Evolutionary conservation across 2,888 invertebrate genomes (phyloP).

Genomic region (Spilosoma lubricipeda): DNA sequence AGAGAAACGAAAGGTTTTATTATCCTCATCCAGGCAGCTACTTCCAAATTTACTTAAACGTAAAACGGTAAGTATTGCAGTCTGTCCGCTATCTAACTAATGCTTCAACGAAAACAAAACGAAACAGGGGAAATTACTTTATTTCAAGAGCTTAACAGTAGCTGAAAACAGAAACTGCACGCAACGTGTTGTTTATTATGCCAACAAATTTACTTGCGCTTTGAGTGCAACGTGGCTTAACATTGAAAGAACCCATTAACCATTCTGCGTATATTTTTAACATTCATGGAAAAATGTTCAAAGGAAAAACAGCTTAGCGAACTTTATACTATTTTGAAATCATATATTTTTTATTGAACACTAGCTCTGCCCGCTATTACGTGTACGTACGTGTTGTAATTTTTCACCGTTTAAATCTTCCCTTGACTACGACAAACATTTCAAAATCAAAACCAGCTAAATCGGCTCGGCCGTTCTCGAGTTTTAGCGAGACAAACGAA

Average conservation of each 20-base stretch:
- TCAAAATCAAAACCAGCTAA: too few relatives aligned
- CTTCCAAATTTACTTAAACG: not conserved
- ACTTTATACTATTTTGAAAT: not conserved
- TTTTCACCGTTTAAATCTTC: too few relatives aligned
- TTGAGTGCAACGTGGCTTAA: conserved; percentile 2
- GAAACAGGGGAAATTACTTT: not conserved
- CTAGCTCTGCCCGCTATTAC: too few relatives aligned
- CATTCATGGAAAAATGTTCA: not conserved
- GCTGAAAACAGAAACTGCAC: not conserved
- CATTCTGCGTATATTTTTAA: not conserved
- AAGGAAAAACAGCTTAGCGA: not conserved
- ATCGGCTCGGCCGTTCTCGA: too few relatives aligned
- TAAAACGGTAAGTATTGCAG: not conserved
- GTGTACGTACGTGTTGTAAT: too few relatives aligned
- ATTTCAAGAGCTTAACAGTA: not conserved
- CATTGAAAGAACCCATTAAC: not conserved
- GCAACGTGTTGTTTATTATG: not conserved
- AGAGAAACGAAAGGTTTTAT: not conserved
- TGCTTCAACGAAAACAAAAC: not conserved
- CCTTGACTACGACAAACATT: too few relatives aligned
- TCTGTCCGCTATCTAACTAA: not conserved
- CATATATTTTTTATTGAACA: too few relatives aligned
- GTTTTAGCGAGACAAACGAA: too few relatives aligned
- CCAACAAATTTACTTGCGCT: not conserved
- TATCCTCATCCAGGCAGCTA: not conserved